Conservation (phyloP, 2,888 invertebrate genomes). For the Phragmatobia fuliginosa region DNA sequence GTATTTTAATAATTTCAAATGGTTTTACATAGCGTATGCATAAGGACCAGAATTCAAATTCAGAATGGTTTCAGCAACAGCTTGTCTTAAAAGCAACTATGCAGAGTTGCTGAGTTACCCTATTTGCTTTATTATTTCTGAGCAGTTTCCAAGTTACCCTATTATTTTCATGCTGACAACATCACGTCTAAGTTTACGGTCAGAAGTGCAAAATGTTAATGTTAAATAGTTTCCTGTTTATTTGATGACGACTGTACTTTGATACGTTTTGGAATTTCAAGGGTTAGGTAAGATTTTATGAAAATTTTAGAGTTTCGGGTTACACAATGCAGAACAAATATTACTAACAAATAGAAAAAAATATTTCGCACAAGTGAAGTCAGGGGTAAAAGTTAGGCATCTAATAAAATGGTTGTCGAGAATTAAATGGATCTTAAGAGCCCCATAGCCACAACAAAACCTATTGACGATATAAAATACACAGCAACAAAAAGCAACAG, state of each 20-base stretch:
- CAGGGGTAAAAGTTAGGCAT: neutral
- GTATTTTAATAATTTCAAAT: neutral
- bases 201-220: conserved; percentile 41
- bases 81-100: conserved; percentile 46
- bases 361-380: neutral
- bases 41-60: conserved; percentile 45
- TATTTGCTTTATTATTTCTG: conserved; percentile 10
- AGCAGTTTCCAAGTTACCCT: conserved; percentile 6
- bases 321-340: too few species aligned
- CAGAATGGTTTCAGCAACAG: conserved; percentile 17
- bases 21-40: conserved; percentile 27
- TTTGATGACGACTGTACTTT: conserved; percentile 26
- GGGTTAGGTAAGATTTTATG: neutral
- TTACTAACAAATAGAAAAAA: neutral
- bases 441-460: neutral
- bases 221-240: conserved; percentile 50
- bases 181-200: conserved; percentile 41
- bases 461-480: neutral
- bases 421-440: neutral
- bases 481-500: neutral
- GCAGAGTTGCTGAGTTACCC: conserved; percentile 43
- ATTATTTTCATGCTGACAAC: conserved; percentile 49
- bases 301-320: neutral
- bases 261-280: neutral
- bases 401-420: neutral